phyloP scores from a whole-genome alignment of 2,888 invertebrate species.

The Metellina segmentata region DNA sequence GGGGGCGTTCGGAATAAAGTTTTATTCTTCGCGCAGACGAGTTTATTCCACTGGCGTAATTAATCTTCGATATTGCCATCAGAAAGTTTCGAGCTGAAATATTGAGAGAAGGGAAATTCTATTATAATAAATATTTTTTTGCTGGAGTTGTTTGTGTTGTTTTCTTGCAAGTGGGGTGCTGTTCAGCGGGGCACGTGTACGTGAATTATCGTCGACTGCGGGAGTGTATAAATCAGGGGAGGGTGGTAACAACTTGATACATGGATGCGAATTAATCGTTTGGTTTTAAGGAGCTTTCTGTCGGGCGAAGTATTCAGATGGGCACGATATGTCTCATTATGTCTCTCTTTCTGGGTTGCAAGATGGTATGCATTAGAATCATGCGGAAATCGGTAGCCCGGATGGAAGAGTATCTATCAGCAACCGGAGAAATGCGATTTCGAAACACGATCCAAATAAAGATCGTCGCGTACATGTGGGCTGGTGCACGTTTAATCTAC shows the following conservation, averaged over 20 bases:
- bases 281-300: too few species aligned
- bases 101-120: slow-evolving; percentile 10
- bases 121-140: not conserved
- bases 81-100: slow-evolving; percentile 18
- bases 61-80: slow-evolving; percentile 46
- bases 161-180: not conserved
- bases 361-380: too few species aligned
- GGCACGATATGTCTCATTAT: too few species aligned
- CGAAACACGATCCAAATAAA: too few species aligned
- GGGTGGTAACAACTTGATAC: slow-evolving; percentile 11
- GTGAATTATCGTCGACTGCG: slow-evolving; percentile 7
- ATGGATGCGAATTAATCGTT: not conserved
- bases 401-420: too few species aligned
- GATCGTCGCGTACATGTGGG: too few species aligned
- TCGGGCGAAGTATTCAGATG: too few species aligned
- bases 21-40: slow-evolving; percentile 52
- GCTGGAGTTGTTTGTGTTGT: not conserved
- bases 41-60: slow-evolving; percentile 42
- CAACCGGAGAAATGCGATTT: too few species aligned
- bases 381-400: too few species aligned
- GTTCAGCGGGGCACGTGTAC: not conserved
- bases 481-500: too few species aligned
- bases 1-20: slow-evolving; percentile 4
- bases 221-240: slow-evolving; percentile 32
- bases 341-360: too few species aligned